These are phyloP conservation scores for Macropis europaea DNA, from an alignment of 2,888 invertebrate genomes.

Conservation along the genomic window DNA sequence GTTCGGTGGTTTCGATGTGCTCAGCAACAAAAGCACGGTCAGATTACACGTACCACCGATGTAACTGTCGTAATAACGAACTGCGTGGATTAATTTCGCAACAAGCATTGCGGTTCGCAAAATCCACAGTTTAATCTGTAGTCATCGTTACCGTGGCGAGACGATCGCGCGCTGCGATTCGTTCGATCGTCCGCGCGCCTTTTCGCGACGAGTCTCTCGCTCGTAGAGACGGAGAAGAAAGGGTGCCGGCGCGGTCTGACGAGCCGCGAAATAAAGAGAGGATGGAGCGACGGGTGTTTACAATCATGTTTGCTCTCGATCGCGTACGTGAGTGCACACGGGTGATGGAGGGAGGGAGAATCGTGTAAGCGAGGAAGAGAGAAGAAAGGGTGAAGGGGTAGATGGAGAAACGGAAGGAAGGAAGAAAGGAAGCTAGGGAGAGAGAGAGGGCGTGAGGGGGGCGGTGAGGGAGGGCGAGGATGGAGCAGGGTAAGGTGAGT, in stretches of 20 bases:
- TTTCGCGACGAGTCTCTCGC: not conserved
- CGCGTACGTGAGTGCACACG: too few relatives aligned
- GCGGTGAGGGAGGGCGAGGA: not conserved
- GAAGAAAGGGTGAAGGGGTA: constrained; percentile 28
- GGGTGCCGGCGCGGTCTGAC: too few relatives aligned
- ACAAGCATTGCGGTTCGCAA: constrained; percentile 53
- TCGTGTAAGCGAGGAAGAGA: constrained; percentile 48
- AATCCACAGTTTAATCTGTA: constrained; percentile 60
- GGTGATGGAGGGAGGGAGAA: too few relatives aligned
- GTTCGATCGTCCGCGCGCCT: not conserved
- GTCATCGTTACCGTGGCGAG: constrained; percentile 46
- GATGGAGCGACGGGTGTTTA: constrained; percentile 26
- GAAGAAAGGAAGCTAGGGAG: constrained; percentile 49
- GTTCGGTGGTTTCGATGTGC: constrained; percentile 65
- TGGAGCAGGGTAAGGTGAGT: constrained; percentile 71
- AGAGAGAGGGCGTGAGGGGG: constrained; percentile 46
- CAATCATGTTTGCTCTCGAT: too few relatives aligned
- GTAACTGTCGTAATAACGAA: constrained; percentile 66
- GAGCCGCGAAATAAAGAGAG: too few relatives aligned
- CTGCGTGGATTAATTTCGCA: constrained; percentile 65
- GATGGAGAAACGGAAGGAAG: constrained; percentile 32
- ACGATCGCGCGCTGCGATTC: constrained; percentile 30
- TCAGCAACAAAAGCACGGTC: constrained; percentile 64
- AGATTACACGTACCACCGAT: constrained; percentile 59
- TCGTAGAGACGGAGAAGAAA: constrained; percentile 47